A percentile compares a stretch with the other conserved stretches of the same genome.
Evolutionary conservation across 2,888 invertebrate genomes (phyloP).

Genomic region (Andrena flavipes): DNA sequence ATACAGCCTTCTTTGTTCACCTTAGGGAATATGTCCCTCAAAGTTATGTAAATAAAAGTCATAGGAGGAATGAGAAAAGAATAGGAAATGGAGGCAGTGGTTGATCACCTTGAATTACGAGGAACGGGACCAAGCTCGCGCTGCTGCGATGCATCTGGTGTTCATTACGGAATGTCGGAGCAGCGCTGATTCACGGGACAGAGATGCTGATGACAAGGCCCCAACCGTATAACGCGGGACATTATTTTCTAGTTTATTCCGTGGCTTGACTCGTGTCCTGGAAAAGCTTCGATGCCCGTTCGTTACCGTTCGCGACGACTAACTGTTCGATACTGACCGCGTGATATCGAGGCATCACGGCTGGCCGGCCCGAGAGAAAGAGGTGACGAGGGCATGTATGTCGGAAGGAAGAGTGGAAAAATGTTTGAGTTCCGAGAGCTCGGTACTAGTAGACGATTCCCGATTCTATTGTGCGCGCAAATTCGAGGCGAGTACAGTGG

Average conservation of each 20-base stretch:
- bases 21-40: no score
- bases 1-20: no score
- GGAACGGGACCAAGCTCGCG: not conserved
- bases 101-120: slow-evolving; percentile 15
- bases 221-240: slow-evolving; percentile 40
- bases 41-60: no score
- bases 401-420: slow-evolving; percentile 26
- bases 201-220: slow-evolving; percentile 44
- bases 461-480: slow-evolving; percentile 60
- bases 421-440: slow-evolving; percentile 52
- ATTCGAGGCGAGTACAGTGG: slow-evolving; percentile 40
- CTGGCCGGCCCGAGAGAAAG: slow-evolving; percentile 14
- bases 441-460: slow-evolving; percentile 29
- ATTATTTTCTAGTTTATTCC: slow-evolving; percentile 67
- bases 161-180: slow-evolving; percentile 35
- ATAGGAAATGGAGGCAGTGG: no score
- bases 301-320: slow-evolving; percentile 50
- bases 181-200: slow-evolving; percentile 10
- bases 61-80: no score
- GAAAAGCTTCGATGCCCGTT: slow-evolving; percentile 56
- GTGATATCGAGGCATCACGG: slow-evolving; percentile 52
- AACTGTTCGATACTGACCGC: slow-evolving; percentile 49
- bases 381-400: not conserved
- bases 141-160: slow-evolving; percentile 8
- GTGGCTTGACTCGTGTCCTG: slow-evolving; percentile 31